phyloP scores from a whole-genome alignment of 2,797 vertebrate species.

The Calcarius lapponicus region DNA sequence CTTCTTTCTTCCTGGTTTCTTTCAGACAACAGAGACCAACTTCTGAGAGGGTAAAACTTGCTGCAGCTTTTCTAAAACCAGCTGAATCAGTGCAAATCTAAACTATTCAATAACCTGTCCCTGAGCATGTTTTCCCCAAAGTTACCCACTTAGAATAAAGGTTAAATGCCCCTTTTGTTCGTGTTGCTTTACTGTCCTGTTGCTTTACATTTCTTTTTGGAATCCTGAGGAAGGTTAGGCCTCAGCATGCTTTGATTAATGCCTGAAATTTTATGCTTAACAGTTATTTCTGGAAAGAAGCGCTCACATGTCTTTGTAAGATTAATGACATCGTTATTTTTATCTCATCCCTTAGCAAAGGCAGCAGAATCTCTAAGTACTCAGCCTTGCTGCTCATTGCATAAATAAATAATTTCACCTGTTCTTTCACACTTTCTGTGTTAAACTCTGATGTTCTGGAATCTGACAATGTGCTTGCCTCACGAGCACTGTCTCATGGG shows the following conservation, averaged over 20 bases:
- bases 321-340: conserved; percentile 40
- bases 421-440: not conserved
- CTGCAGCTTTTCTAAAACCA: not conserved
- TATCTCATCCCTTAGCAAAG: conserved; percentile 31
- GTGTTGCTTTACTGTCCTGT: not conserved
- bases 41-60: not conserved
- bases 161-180: not conserved
- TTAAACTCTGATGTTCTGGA: not conserved
- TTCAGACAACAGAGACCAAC: not conserved
- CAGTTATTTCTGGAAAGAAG: conserved; percentile 55
- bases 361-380: conserved; percentile 16
- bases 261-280: conserved; percentile 34
- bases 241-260: conserved; percentile 14
- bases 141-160: not conserved
- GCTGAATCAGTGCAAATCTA: not conserved
- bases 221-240: not conserved
- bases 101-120: not conserved
- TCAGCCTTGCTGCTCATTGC: not conserved
- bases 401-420: conserved; percentile 47
- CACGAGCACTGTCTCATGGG: not conserved
- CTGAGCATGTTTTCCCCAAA: not conserved
- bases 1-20: not conserved
- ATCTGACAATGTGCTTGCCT: not conserved
- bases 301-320: not conserved
- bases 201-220: not conserved